Percentiles rank a stretch among this genome's conserved stretches.
These are phyloP conservation scores for Tragulus kanchil DNA, from an alignment of 2,113 vertebrate species.

Conservation along the genomic window DNA sequence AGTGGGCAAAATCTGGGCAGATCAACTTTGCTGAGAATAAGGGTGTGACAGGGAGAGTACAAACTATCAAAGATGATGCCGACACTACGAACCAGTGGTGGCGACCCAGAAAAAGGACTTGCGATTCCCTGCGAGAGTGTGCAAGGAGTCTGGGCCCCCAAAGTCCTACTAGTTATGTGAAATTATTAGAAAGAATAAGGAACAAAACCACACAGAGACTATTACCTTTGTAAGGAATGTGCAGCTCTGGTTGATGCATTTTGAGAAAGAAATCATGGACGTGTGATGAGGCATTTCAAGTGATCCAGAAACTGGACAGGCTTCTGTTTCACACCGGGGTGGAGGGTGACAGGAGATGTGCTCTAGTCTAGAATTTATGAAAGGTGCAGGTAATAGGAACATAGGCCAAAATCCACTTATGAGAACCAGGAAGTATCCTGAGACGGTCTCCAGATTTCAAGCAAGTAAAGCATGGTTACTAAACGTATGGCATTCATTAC, in stretches of 20 bases:
- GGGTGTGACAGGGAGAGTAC: neutral
- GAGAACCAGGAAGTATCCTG: constrained; percentile 7
- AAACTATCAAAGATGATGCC: no score
- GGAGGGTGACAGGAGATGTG: neutral
- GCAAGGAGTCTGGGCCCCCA: neutral
- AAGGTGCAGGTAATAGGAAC: neutral
- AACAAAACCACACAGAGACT: neutral
- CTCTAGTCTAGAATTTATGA: neutral
- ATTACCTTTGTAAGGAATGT: neutral
- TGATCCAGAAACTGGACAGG: neutral
- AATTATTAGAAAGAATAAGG: neutral
- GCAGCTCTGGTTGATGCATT: neutral
- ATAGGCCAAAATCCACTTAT: neutral
- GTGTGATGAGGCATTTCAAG: neutral
- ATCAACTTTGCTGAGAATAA: neutral
- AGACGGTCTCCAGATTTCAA: constrained; percentile 29
- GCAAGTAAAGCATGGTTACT: neutral
- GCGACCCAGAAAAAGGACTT: neutral
- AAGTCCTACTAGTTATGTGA: neutral
- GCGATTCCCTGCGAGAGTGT: neutral
- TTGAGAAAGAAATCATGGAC: neutral
- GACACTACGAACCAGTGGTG: neutral
- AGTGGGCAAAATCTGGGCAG: neutral
- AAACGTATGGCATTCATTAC: constrained; percentile 21
- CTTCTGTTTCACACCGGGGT: neutral